Evolutionary conservation across 2,113 vertebrate species (phyloP).

Genomic region (Oophaga pumilio): DNA sequence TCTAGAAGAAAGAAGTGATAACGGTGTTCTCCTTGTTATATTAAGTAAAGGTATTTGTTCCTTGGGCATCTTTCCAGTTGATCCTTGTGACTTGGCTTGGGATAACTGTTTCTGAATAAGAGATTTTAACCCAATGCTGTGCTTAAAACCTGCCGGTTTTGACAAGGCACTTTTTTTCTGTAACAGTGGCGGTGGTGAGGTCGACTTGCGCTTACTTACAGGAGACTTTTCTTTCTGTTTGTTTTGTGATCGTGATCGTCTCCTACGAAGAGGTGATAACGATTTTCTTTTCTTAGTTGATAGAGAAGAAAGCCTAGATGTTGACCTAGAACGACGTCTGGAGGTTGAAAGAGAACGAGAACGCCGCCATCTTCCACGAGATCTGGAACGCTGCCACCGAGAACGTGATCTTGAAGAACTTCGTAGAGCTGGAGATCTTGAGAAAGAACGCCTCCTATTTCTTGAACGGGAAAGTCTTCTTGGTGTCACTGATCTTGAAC

Average conservation of each 20-base stretch:
- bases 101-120: conserved; percentile 56
- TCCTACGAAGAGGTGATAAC: conserved; percentile 17
- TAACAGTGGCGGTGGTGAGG: conserved; percentile 3
- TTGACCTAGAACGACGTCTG: conserved; percentile 37
- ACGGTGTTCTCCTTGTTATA: not conserved
- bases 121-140: conserved; percentile 48
- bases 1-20: not conserved
- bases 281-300: conserved; percentile 33
- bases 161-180: conserved; percentile 17
- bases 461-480: conserved; percentile 32
- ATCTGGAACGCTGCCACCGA: conserved; percentile 19
- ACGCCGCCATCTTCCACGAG: conserved; percentile 30
- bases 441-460: conserved; percentile 15
- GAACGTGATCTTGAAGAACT: conserved; percentile 42
- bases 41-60: conserved; percentile 25
- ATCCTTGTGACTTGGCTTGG: conserved; percentile 46
- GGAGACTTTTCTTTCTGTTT: conserved; percentile 46
- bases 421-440: conserved; percentile 27
- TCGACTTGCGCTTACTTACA: conserved; percentile 17
- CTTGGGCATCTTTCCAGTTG: conserved; percentile 36
- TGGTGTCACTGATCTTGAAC: conserved; percentile 57
- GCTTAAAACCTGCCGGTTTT: conserved; percentile 43
- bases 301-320: conserved; percentile 26
- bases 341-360: conserved; percentile 44
- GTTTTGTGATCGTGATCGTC: conserved; percentile 17